Conservation (phyloP, 2,797 vertebrate species). For the Coluber constrictor region DNA sequence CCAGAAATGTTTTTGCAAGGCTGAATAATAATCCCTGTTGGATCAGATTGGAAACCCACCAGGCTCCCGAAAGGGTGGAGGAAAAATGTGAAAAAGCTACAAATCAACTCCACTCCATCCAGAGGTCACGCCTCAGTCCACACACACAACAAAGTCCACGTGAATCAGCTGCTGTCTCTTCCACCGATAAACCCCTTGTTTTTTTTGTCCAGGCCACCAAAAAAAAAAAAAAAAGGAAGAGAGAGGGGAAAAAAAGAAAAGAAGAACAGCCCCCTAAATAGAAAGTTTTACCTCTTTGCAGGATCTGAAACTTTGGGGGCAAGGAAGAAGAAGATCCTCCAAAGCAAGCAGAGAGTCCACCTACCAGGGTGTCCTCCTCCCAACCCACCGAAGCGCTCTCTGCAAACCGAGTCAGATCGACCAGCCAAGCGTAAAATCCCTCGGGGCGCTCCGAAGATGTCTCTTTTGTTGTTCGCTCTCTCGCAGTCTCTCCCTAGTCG, state of each 20-base stretch:
- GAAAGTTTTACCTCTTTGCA: not conserved
- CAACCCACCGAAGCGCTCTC: not conserved
- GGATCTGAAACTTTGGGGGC: not conserved
- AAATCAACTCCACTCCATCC: slow-evolving; percentile 45
- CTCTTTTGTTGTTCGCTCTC: slow-evolving; percentile 29
- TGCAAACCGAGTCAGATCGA: not conserved
- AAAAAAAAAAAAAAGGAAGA: not conserved
- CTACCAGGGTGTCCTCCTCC: not conserved
- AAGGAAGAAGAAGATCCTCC: no score
- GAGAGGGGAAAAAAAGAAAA: rapidly evolving
- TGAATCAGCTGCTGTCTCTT: not conserved
- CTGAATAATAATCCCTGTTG: slow-evolving; percentile 39
- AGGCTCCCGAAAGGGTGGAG: slow-evolving; percentile 45
- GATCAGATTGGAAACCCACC: slow-evolving; percentile 45
- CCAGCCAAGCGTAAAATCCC: not conserved
- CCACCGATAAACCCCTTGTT: not conserved
- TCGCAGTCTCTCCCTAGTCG: slow-evolving; percentile 7
- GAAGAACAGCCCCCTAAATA: not conserved
- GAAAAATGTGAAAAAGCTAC: slow-evolving; percentile 34
- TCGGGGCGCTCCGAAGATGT: not conserved
- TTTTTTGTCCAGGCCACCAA: not conserved
- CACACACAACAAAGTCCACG: not conserved
- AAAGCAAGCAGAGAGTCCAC: not conserved
- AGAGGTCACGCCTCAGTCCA: slow-evolving; percentile 51
- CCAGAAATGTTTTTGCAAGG: slow-evolving; percentile 31